Evolutionary conservation across 2,888 invertebrate species (phyloP), one percentile per base, ranked within the genome.

Genomic region (Yponomeuta sedellus): DNA sequence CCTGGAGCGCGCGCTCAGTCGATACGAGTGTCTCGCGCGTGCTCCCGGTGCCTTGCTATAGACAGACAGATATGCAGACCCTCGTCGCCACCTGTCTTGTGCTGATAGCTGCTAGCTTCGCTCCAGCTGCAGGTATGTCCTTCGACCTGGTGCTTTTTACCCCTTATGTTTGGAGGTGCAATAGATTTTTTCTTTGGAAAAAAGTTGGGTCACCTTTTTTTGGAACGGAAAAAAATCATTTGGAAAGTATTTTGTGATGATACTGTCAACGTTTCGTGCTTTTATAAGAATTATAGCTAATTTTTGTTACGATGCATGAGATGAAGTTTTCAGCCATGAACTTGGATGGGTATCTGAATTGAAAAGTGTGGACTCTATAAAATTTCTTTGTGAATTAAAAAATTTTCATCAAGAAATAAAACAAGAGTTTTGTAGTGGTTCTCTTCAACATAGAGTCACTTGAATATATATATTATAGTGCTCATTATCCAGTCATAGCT

Each of bases 41-140:
- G 82, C 83, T 80, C 83, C 80, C 83, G 80, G 87, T 83, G 80
- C 83, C 77, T 71, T 72, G 75, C 34, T n/a, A 28, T 8, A n/a
- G n/a, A 28, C 25, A 34, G 61, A 72, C 76, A 76, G 77, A 76
- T 75, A 91, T 91, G 91, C 88, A 88, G 84, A 78, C 86, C 78
- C 82, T 92, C 80, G 81, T 93, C 79, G 92, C 92, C 79, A 84
- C 92, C 77, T 88, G 92, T 80, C 80, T 92, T 73, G 77, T 93
- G 83, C 85, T 93, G 76, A 82, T 87, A 79, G 91, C 90, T 81
- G 90, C 90, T 75, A 88, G 88, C 77, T 77, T 89, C 69, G 84
- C 86, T 75, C 92, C 92, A 69, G 87, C 87, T 66, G 85, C 92
- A 91, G 93, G 93, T 93, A 88, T 75, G 92, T 91, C 59, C 44